A percentile compares a stretch with the other conserved stretches of the same genome.
Evolutionary conservation across 2,888 invertebrate species (phyloP).

Genomic region (Slavum lentiscoides): DNA sequence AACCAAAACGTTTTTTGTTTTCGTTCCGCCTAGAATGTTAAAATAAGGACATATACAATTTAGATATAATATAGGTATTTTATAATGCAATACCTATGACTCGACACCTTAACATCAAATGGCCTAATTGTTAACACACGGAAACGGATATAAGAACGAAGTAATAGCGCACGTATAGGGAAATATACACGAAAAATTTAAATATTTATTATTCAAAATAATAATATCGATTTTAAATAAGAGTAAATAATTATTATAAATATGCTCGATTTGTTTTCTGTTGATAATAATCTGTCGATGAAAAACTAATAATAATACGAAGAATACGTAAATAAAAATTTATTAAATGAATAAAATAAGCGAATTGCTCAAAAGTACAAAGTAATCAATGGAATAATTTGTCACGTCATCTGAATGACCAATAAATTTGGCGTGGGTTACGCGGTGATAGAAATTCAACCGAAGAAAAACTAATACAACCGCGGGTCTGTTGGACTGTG

Average conservation of each 20-base stretch:
- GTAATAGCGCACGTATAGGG: too few species aligned
- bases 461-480: constrained; percentile 18
- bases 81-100: too few species aligned
- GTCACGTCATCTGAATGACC: constrained; percentile 5
- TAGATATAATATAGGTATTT: not conserved
- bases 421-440: constrained; percentile 27
- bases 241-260: too few species aligned
- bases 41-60: not conserved
- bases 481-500: constrained; percentile 15
- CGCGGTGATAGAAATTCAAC: not conserved
- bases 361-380: not conserved
- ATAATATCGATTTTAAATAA: too few species aligned
- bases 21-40: not conserved
- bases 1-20: too few species aligned
- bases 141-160: too few species aligned
- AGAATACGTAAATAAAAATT: too few species aligned
- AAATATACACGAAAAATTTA: too few species aligned
- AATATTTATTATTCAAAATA: too few species aligned
- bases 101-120: not conserved
- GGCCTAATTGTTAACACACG: too few species aligned
- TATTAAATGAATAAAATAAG: not conserved
- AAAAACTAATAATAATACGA: not conserved
- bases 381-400: constrained; percentile 25
- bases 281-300: too few species aligned
- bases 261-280: too few species aligned